Base-by-base conservation (phyloP, 2,888 invertebrate genomes). In the Diarsia mendica region DNA sequence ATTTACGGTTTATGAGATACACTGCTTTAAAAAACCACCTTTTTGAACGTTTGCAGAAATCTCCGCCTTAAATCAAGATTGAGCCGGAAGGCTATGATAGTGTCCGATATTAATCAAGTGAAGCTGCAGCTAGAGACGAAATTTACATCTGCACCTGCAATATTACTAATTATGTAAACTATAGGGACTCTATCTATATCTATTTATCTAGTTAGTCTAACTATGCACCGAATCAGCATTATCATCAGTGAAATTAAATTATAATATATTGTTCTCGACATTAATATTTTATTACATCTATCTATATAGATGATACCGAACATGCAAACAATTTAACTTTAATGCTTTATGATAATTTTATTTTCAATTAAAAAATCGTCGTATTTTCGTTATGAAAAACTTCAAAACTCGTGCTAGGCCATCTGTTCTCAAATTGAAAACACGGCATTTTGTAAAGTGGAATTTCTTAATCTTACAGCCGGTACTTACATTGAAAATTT, bases 61-160 rank as follows among this genome's bases (percentile, higher is more conserved):
- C n/a, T n/a, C n/a, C n/a, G n/a, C n/a, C n/a, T n/a, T 64, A 53
- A 53, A 81, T 49, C 48, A 64, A 33, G 53, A 67, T 66, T 81
- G 53, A 81, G 55, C 65, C 70, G 81, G 70, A 68, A 28, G 61
- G 46, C 66, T 55, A 68, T 66, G 82, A 70, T 66, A 82, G 51
- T 68, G 18, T 63, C 69, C 67, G 71, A 67, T 67, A 80, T 76
- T 68, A 76, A 76, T 76, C 64, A 76, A 48, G 53, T 23, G 51
- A 65, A 76, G 48, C 48, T 67, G 18, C 20, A 51, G 51, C 28
- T 9, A 67, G 53, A 51, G 15, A 72, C 55, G 8, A 33, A 33
- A 33, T 71, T 44, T 18, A 75, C 33, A 39, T 51, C 13, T 65
- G 13, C 15, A 69, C n/a, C 60, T 61, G 11, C 4, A 10, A 18